Base-by-base conservation (phyloP, 2,797 vertebrate genomes). In the Coreius guichenoti region DNA sequence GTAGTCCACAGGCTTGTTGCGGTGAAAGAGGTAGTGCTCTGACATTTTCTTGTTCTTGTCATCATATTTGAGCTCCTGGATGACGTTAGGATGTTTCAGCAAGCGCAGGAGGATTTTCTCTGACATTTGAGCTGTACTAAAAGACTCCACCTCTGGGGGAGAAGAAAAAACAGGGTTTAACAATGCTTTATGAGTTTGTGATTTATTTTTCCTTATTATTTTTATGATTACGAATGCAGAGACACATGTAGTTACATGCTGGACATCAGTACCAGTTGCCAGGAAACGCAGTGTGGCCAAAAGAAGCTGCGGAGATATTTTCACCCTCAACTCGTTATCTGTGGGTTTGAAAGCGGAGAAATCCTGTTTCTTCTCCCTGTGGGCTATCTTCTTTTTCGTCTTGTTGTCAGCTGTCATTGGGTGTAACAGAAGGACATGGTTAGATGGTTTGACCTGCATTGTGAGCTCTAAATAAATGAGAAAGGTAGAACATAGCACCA, bases 341-440 rank as follows among this genome's bases (percentile, higher is more conserved):
- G 97, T 96, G 65, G 97, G 95, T 85, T 97, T 97, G 92, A 99
- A 99, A 91, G 97, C 95, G 85, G 98, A 99, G 91, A 99, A 99
- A 91, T 99, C 98, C 61, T 97, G 96, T 92, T 97, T 99, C 91
- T 94, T 92, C 88, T 98, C 98, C 19, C 97, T 96, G 89, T 98
- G 97, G 0, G 96, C 96, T 2, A 98, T 96, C 0, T 94, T 94
- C n/a, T 98, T 96, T 92, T 98, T 99, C 58, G 96, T 97, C 11
- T 95, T 95, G 86, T 98, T 98, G 89, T 99, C 97, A 0, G 97
- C 98, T 99, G 85, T 81, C 16, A 70, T 73, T 68, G 68, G 51
- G n/a, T 79, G 84, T 11, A 84, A 82, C 16, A 72, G 58, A n/a
- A 58, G 21, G 7, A 47, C 19, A 39, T 8, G 63, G 29, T 80